Evolutionary conservation across 30 jellyfish, hydroid and myxozoan genomes (phyloP), one percentile per base, ranked within the genome.

Genomic region (Chrysaora quinquecirrha): DNA sequence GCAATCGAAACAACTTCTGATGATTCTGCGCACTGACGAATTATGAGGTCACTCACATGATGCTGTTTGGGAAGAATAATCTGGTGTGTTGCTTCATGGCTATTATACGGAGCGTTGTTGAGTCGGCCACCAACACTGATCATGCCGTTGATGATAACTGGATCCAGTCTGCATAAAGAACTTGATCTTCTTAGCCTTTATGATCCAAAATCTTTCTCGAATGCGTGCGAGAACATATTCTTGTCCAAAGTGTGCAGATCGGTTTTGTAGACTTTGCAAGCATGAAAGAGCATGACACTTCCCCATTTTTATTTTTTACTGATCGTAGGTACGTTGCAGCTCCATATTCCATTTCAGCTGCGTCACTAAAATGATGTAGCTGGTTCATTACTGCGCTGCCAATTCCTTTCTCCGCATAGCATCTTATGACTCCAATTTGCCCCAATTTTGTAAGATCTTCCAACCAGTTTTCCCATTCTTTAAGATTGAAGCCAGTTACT

Each of bases 331-430:
- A 79, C 54, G 85, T 27, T 23, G 46, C 90, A 20, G 30, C 84
- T 3, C 81, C 87, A 76, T 76, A 76, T 18, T 83, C 87, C 34
- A 30, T 29, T 30, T 58, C 79, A 25, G 79, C 24, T n/a, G 87
- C 87, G 30, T 76, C 81, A 76, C 48, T n/a, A 34, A 76, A 50
- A 34, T 58, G 64, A 76, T 76, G 87, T 1, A 76, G 47, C 63
- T 52, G 64, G 30, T 48, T 47, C 22, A 7, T 25, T 18, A 28
- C 72, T 49, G 73, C 16, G 6, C 64, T 43, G 70, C 64, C 78
- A 52, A 75, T 9, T 1, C 50, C 78, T 75, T 33, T 20, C 2
- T 28, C 71, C 48, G 27, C 14, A 62, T 20, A 32, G 72, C 73
- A 61, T 64, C 84, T 78, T 6, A 6, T 23, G 3, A 78, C 70